phyloP scores from a whole-genome alignment of 2,113 vertebrate genomes.

The Lycaon pictus region DNA sequence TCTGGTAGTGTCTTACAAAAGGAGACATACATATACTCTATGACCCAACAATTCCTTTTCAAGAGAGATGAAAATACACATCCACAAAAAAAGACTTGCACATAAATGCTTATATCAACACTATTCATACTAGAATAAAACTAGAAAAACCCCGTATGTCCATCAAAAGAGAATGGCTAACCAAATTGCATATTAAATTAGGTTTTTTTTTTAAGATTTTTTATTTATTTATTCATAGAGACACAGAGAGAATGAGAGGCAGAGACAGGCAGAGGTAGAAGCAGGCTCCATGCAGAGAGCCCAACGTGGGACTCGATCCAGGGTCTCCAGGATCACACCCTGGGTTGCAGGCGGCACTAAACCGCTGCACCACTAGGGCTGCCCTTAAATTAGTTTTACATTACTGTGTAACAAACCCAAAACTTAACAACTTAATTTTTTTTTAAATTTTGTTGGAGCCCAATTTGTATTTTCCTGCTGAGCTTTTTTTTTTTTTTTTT shows the following conservation, averaged over 20 bases:
- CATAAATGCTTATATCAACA: neutral
- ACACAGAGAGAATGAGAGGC: no score
- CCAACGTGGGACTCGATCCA: no score
- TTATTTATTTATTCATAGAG: no score
- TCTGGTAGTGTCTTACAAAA: neutral
- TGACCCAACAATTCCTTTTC: constrained; percentile 14
- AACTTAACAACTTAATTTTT: neutral
- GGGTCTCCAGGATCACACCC: no score
- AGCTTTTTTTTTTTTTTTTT: no score
- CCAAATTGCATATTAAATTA: neutral
- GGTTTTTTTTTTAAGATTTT: neutral
- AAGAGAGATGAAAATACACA: constrained; percentile 34
- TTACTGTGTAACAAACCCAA: neutral
- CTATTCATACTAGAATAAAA: neutral
- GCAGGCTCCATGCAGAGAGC: no score
- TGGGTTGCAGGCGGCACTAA: no score
- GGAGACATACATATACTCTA: neutral
- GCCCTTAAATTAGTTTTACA: neutral
- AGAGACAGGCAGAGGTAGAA: no score
- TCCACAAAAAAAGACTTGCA: neutral
- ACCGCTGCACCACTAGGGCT: no score
- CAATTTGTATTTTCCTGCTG: no score
- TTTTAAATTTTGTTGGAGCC: no score
- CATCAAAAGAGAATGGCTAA: neutral
- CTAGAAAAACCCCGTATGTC: neutral